Percentiles rank a stretch among this genome's conserved stretches.
These are phyloP conservation scores for Agonopterix heracliana DNA, from an alignment of 2,888 invertebrate genomes.

Conservation along the genomic window DNA sequence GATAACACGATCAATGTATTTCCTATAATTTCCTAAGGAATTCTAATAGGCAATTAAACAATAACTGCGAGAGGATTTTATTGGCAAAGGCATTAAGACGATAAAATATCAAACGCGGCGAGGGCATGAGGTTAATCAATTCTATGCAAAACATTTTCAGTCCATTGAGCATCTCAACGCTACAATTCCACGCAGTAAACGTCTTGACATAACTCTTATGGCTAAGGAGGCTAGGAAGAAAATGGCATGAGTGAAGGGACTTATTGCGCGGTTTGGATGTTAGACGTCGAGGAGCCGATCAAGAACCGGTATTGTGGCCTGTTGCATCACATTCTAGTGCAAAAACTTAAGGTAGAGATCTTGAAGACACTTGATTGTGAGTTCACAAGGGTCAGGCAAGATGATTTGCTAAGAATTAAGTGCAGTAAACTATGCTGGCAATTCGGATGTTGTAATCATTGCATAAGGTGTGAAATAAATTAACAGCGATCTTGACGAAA, in stretches of 20 bases:
- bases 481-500: too few species aligned
- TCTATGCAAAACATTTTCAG: constrained; percentile 48
- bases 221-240: too few species aligned
- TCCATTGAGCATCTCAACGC: constrained; percentile 50
- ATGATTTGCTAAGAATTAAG: too few species aligned
- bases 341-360: constrained; percentile 26
- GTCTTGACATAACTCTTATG: too few species aligned
- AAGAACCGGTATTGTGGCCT: constrained; percentile 53
- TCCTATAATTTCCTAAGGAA: too few species aligned
- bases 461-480: too few species aligned
- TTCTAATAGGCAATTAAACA: not conserved
- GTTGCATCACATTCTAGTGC: constrained; percentile 48
- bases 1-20: too few species aligned
- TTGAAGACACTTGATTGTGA: not conserved
- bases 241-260: too few species aligned
- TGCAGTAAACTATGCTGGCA: too few species aligned
- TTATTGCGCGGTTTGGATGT: constrained; percentile 14
- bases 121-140: constrained; percentile 45
- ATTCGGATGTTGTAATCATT: too few species aligned
- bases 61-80: not conserved
- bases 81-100: constrained; percentile 14
- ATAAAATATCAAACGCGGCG: constrained; percentile 26
- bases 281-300: constrained; percentile 65
- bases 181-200: not conserved
- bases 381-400: too few species aligned